Conservation (phyloP, 2,888 invertebrate species). For the Monochamus alternatus region DNA sequence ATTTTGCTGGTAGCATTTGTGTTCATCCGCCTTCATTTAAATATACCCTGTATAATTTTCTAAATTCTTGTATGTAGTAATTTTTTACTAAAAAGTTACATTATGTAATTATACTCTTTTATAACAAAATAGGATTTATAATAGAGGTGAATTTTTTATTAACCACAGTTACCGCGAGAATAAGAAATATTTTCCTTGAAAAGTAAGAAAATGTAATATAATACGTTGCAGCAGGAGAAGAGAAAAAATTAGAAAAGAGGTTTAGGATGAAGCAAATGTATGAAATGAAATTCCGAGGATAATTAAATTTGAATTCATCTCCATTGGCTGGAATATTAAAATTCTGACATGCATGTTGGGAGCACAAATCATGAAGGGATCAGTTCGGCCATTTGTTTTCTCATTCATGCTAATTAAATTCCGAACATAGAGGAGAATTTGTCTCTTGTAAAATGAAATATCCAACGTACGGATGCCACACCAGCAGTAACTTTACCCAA, state of each 20-base stretch:
- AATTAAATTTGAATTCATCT: conserved; percentile 31
- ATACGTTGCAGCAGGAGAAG: conserved; percentile 34
- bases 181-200: conserved; percentile 27
- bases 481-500: conserved; percentile 62
- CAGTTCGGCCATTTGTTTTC: conserved; percentile 39
- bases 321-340: conserved; percentile 34
- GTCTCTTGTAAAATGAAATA: conserved; percentile 42
- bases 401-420: conserved; percentile 51
- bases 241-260: background rate
- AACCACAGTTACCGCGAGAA: background rate
- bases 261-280: conserved; percentile 2
- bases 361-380: conserved; percentile 33
- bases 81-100: too few species aligned
- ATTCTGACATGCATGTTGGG: conserved; percentile 33
- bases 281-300: conserved; percentile 22
- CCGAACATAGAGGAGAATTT: conserved; percentile 49
- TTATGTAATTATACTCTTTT: too few species aligned
- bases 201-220: conserved; percentile 19
- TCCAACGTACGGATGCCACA: conserved; percentile 38
- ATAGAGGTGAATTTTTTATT: background rate
- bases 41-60: too few species aligned
- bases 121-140: too few species aligned
- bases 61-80: too few species aligned
- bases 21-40: too few species aligned
- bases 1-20: too few species aligned